A percentile compares a stretch with the other conserved stretches of the same genome.
phyloP scores from a whole-genome alignment of 30 jellyfish, hydroid and myxozoan species.

The Aurelia aurita region DNA sequence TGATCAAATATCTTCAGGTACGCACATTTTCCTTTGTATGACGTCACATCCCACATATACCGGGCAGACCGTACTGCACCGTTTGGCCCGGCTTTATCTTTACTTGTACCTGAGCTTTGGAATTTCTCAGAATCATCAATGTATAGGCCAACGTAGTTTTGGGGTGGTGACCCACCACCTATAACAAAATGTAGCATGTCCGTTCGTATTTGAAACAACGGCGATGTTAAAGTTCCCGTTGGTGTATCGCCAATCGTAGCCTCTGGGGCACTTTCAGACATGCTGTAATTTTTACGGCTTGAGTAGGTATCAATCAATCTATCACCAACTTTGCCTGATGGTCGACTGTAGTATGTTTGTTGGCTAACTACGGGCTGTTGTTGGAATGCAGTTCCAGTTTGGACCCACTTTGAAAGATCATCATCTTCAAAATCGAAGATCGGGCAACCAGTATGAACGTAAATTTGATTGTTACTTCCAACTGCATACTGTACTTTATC shows the following conservation, averaged over 20 bases:
- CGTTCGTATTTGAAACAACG: constrained; percentile 54
- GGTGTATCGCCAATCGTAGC: constrained; percentile 29
- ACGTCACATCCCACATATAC: constrained; percentile 59
- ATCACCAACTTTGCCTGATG: constrained; percentile 52
- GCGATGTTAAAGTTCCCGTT: constrained; percentile 64
- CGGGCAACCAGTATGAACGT: constrained; percentile 59
- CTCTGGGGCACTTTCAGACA: constrained; percentile 11
- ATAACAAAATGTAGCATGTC: constrained; percentile 29
- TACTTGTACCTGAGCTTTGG: constrained; percentile 29
- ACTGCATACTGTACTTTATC: not conserved
- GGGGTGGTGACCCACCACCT: constrained; percentile 60
- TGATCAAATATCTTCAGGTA: constrained; percentile 17
- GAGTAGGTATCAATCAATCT: constrained; percentile 49
- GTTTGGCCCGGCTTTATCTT: not conserved
- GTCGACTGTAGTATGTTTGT: not conserved
- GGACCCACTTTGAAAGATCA: constrained; percentile 40
- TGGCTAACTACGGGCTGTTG: constrained; percentile 49
- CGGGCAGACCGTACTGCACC: constrained; percentile 21
- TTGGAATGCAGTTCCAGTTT: constrained; percentile 55
- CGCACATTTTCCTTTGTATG: constrained; percentile 35
- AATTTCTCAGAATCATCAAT: constrained; percentile 27
- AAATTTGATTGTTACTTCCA: constrained; percentile 3
- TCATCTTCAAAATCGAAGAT: constrained; percentile 61
- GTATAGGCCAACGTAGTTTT: constrained; percentile 14
- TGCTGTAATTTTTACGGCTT: constrained; percentile 5